Evolutionary conservation across 2,888 invertebrate genomes (phyloP), one percentile per base, ranked within the genome.

Genomic region (Pseudococcus viburni): DNA sequence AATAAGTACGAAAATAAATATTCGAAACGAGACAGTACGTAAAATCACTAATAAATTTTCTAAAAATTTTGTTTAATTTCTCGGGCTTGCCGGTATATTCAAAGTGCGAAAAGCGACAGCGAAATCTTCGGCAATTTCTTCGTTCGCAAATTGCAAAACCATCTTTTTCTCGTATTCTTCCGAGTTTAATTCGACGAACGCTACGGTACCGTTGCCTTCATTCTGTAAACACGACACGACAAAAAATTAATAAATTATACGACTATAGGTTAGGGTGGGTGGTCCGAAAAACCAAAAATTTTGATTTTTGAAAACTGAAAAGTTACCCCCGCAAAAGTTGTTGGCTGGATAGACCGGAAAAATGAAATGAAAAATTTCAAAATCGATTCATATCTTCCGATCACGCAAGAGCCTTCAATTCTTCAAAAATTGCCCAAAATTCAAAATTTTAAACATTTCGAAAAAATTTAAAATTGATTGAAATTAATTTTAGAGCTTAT

Each of bases 101-200:
- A 73, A 11, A 12, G 68, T 42, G 5, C 33, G 22, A 80, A 80
- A 80, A 5, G 80, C n/a, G 9, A 6, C n/a, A n/a, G 80, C 33
- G 42, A 80, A 80, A 19, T 80, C 42, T 42, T 80, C 80, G 42
- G 80, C 80, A 9, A 19, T 11, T n/a, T 80, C 80, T 19, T 80
- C 80, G 80, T 80, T 42, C n/a, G n/a, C 80, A 42, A 80, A 80
- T 19, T 42, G 15, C 39, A 80, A 42, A 9, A 42, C 3, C 80
- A 80, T 80, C 19, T 80, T 80, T n/a, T 12, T 80, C 15, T 80
- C 80, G 42, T 42, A 80, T 1, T 39, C 39, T 7, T 80, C 42
- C 6, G 39, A n/a, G 19, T 80, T 80, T 19, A 39, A n/a, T 80
- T 80, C 80, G 3, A 80, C n/a, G 9, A 80, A 80, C 80, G 80